These are phyloP conservation scores for Turnix velox DNA, from an alignment of 2,113 vertebrate genomes.

Conservation along the genomic window DNA sequence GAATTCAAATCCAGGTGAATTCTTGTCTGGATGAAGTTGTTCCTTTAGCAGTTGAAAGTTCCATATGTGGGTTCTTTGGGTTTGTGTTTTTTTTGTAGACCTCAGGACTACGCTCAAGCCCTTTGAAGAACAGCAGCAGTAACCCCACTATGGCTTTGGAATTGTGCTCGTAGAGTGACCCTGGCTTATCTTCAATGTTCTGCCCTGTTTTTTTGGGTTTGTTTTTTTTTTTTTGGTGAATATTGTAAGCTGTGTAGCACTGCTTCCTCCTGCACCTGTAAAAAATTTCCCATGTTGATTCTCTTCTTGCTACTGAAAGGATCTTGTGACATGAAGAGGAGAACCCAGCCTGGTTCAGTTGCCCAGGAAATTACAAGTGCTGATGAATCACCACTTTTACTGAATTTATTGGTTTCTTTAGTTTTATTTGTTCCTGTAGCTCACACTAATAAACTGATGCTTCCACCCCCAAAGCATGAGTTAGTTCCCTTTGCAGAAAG, in stretches of 20 bases:
- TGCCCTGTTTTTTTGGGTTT: background rate
- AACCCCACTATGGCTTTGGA: background rate
- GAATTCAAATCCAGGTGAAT: background rate
- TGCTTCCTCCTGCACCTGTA: background rate
- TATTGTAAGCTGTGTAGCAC: background rate
- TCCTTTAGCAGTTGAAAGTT: background rate
- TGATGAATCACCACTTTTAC: slow-evolving; percentile 1
- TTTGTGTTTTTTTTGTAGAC: background rate
- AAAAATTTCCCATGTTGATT: background rate
- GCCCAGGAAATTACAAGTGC: background rate
- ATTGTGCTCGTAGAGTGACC: background rate
- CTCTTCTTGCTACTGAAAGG: background rate
- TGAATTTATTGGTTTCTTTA: slow-evolving; percentile 10
- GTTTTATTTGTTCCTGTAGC: slow-evolving; percentile 39
- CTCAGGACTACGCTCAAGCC: background rate
- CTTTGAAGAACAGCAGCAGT: background rate
- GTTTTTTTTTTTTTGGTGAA: background rate
- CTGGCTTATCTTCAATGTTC: background rate
- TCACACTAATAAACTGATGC: slow-evolving; percentile 12
- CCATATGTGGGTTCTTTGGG: accelerated
- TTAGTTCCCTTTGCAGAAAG: background rate
- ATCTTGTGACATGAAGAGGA: background rate
- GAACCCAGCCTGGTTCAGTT: background rate
- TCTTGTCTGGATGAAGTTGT: background rate
- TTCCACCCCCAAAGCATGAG: background rate